These are phyloP conservation scores for Diaprepes abbreviatus DNA, from an alignment of 2,888 invertebrate genomes.

Conservation along the genomic window DNA sequence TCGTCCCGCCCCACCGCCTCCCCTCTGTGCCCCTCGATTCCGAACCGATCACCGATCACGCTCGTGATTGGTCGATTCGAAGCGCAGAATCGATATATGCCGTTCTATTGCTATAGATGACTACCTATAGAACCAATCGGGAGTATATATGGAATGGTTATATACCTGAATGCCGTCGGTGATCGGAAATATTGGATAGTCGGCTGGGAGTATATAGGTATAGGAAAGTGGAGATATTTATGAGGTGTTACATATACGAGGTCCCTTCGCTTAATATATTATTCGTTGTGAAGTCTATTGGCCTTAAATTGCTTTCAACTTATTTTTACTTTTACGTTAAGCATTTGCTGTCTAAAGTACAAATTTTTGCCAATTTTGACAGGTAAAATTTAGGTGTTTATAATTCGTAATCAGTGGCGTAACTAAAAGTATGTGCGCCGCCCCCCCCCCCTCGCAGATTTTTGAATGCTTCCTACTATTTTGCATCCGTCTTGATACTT, in stretches of 20 bases:
- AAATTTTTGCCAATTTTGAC: no score
- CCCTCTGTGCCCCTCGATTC: constrained; percentile 37
- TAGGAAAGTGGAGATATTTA: constrained; percentile 14
- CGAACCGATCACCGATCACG: constrained; percentile 48
- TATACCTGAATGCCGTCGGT: constrained; percentile 47
- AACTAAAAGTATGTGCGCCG: no score
- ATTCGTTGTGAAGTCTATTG: no score
- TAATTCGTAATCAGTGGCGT: no score
- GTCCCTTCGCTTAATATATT: neutral
- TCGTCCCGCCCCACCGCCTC: constrained; percentile 34
- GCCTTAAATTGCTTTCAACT: no score
- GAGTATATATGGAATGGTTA: constrained; percentile 46
- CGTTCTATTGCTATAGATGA: constrained; percentile 68
- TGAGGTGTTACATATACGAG: constrained; percentile 10
- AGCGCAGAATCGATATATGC: constrained; percentile 74
- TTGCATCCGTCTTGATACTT: no score
- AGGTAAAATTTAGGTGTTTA: no score
- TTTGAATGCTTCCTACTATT: no score
- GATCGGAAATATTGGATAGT: constrained; percentile 46
- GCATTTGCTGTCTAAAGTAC: no score
- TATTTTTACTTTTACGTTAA: no score
- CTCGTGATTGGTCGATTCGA: constrained; percentile 70
- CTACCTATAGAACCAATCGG: constrained; percentile 69
- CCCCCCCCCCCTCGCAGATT: no score
- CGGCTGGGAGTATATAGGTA: constrained; percentile 34